A percentile compares a stretch with the other conserved stretches of the same genome.
Conservation (phyloP, 2,113 vertebrate genomes). For the Oreochromis spilurus region DNA sequence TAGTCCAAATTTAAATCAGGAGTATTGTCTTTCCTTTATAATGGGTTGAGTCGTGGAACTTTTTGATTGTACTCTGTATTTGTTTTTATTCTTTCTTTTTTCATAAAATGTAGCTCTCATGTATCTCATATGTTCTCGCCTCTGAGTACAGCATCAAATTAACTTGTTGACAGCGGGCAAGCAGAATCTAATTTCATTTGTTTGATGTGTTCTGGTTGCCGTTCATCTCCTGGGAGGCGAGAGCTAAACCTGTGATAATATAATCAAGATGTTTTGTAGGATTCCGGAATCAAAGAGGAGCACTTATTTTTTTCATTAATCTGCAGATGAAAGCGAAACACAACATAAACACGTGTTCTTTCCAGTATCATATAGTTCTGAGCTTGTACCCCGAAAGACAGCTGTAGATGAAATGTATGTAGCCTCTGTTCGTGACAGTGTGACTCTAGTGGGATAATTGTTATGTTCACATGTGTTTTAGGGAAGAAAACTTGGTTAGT, state of each 20-base stretch:
- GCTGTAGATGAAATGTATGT: neutral
- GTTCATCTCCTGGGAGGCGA: conserved; percentile 19
- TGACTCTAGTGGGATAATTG: neutral
- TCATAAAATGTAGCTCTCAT: neutral
- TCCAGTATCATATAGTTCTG: neutral
- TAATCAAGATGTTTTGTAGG: conserved; percentile 8
- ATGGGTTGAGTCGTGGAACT: neutral
- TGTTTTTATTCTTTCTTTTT: neutral
- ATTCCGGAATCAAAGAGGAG: conserved; percentile 42
- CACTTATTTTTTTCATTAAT: conserved; percentile 22
- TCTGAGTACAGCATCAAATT: neutral
- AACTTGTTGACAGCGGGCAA: neutral
- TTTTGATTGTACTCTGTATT: neutral
- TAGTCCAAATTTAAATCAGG: neutral
- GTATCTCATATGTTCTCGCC: neutral
- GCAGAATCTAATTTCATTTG: conserved; percentile 10
- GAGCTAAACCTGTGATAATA: conserved; percentile 25
- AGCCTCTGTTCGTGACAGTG: neutral
- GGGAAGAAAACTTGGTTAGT: neutral
- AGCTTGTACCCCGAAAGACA: neutral
- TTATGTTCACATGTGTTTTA: neutral
- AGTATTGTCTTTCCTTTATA: neutral
- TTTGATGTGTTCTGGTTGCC: conserved; percentile 19
- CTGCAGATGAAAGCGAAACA: conserved; percentile 15
- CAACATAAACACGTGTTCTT: neutral